Conservation (phyloP, 2,797 vertebrate genomes). For the Schizothorax lantsangensis region DNA sequence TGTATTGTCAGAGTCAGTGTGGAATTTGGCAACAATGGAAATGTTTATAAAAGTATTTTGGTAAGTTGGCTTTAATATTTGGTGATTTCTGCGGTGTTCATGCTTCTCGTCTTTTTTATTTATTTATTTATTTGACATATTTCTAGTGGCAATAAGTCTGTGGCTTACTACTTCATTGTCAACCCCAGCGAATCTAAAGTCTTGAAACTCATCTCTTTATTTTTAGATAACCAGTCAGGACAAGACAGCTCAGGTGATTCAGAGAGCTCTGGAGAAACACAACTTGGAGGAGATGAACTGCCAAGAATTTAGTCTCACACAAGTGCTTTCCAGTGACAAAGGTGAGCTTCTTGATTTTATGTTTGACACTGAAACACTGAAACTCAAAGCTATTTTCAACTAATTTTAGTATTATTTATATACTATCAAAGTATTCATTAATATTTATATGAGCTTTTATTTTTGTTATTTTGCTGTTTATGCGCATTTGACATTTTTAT, state of each 20-base stretch:
- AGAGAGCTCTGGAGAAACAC: constrained; percentile 88
- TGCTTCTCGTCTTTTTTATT: background rate
- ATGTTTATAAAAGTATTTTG: constrained; percentile 91
- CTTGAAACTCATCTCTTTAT: constrained; percentile 8
- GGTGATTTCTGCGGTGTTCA: background rate
- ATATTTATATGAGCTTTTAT: background rate
- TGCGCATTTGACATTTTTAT: background rate
- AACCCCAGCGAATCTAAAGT: background rate
- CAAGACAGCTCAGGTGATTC: constrained; percentile 85
- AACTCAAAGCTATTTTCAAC: background rate
- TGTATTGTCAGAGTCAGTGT: constrained; percentile 87
- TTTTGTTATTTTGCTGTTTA: background rate
- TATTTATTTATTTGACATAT: background rate
- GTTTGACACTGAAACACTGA: background rate
- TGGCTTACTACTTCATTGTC: background rate
- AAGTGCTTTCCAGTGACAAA: constrained; percentile 80
- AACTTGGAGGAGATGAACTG: constrained; percentile 77
- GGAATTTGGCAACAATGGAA: constrained; percentile 80
- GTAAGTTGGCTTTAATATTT: constrained; percentile 68
- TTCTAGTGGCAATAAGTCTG: background rate
- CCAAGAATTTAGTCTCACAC: constrained; percentile 81
- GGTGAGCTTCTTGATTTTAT: constrained; percentile 71
- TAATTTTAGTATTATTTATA: background rate
- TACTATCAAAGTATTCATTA: background rate
- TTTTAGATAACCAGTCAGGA: constrained; percentile 90